A percentile compares a stretch with the other conserved stretches of the same genome.
Evolutionary conservation across 2,888 invertebrate genomes (phyloP).

Genomic region (Drosophila formosana): DNA sequence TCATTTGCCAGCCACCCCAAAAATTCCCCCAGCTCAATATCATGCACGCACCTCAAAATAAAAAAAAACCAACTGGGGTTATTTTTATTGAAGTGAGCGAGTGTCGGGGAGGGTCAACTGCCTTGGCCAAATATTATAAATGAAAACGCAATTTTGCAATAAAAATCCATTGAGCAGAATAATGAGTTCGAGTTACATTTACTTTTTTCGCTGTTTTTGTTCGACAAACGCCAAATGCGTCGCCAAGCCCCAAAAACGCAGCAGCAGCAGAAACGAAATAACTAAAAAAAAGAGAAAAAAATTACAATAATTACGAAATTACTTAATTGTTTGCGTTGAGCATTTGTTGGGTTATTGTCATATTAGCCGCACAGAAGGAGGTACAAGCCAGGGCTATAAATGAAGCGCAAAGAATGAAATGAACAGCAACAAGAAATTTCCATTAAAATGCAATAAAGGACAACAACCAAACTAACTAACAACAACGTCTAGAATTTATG

Average conservation of each 20-base stretch:
- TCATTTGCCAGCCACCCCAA: slow-evolving; percentile 9
- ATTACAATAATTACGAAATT: slow-evolving; percentile 57
- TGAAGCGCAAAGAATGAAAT: slow-evolving; percentile 44
- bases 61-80: slow-evolving; percentile 36
- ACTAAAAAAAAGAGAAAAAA: not conserved
- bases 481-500: slow-evolving; percentile 56
- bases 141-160: slow-evolving; percentile 76
- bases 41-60: slow-evolving; percentile 37
- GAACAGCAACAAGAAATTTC: slow-evolving; percentile 56
- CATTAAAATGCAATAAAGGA: slow-evolving; percentile 78
- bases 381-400: slow-evolving; percentile 22
- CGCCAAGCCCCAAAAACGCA: slow-evolving; percentile 43
- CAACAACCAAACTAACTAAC: slow-evolving; percentile 14
- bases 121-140: slow-evolving; percentile 48
- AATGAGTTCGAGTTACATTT: slow-evolving; percentile 28
- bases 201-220: slow-evolving; percentile 1
- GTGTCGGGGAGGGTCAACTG: slow-evolving; percentile 6
- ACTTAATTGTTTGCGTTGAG: slow-evolving; percentile 58
- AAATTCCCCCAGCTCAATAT: not conserved
- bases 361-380: slow-evolving; percentile 67
- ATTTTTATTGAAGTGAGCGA: slow-evolving; percentile 1
- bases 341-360: slow-evolving; percentile 45
- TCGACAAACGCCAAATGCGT: slow-evolving; percentile 11
- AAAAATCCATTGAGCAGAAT: slow-evolving; percentile 66
- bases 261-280: slow-evolving; percentile 13